Conservation (phyloP, 2,888 invertebrate species). For the Tachystola acroxantha region DNA sequence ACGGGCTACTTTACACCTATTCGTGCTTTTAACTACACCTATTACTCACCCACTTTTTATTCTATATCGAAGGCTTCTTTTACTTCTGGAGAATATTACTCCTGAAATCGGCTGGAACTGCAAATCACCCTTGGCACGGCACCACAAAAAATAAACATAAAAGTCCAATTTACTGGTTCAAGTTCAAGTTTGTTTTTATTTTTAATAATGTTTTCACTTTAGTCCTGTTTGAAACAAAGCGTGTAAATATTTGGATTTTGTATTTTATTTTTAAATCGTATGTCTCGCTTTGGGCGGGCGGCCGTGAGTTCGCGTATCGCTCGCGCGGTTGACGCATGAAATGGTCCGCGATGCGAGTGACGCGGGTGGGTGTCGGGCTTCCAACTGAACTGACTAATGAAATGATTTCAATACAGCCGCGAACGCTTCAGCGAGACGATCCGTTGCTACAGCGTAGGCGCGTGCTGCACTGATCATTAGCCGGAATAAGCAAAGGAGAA, state of each 20-base stretch:
- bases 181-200: constrained; percentile 11
- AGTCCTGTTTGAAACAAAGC: constrained; percentile 17
- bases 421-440: constrained; percentile 5
- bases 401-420: constrained; percentile 3
- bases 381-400: constrained; percentile 48
- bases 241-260: constrained; percentile 16
- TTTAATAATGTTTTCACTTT: constrained; percentile 5
- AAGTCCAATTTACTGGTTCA: constrained; percentile 1
- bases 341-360: constrained; percentile 33
- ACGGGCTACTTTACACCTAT: constrained; percentile 16
- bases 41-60: constrained; percentile 68
- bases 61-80: constrained; percentile 26
- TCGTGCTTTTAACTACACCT: constrained; percentile 16
- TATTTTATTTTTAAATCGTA: constrained; percentile 21
- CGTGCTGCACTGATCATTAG: background rate
- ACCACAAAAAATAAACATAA: constrained; percentile 19
- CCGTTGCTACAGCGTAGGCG: background rate
- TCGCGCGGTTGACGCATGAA: constrained; percentile 24
- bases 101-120: constrained; percentile 16
- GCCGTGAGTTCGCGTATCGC: constrained; percentile 27
- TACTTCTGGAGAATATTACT: constrained; percentile 28
- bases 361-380: constrained; percentile 34
- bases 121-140: constrained; percentile 28
- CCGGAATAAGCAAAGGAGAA: background rate
- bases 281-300: constrained; percentile 35